phyloP scores from a whole-genome alignment of 2,888 invertebrate genomes.

The Ommatoiulus sabulosus region DNA sequence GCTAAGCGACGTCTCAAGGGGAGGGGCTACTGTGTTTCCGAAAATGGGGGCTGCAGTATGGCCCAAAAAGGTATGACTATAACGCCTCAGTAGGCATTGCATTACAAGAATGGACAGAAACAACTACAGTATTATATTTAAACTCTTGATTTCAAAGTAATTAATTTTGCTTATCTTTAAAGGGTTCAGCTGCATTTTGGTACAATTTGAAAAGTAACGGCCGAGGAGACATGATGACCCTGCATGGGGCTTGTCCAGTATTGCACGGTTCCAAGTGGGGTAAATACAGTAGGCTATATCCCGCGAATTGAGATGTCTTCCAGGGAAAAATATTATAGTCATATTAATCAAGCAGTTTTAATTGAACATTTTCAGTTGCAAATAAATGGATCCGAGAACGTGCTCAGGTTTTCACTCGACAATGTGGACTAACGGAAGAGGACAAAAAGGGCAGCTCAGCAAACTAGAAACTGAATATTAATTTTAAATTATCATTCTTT shows the following conservation, averaged over 20 bases:
- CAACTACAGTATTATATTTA: neutral
- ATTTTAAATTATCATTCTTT: constrained; percentile 10
- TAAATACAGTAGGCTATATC: constrained; percentile 64
- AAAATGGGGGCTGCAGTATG: constrained; percentile 63
- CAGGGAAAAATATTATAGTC: neutral
- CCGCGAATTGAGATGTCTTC: neutral
- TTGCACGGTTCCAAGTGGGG: constrained; percentile 70
- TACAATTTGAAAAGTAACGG: constrained; percentile 68
- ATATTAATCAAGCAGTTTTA: neutral
- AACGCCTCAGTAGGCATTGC: neutral
- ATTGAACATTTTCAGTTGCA: constrained; percentile 63
- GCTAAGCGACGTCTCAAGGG: constrained; percentile 63
- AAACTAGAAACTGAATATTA: neutral
- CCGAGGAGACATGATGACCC: constrained; percentile 66
- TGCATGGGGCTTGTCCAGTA: constrained; percentile 71
- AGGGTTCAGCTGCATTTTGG: constrained; percentile 70
- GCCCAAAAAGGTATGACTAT: constrained; percentile 61
- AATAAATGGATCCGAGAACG: constrained; percentile 72
- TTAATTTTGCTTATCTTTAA: neutral
- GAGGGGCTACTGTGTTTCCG: constrained; percentile 65
- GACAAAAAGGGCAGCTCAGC: constrained; percentile 44
- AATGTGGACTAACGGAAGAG: constrained; percentile 62
- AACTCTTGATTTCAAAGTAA: neutral
- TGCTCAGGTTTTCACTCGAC: constrained; percentile 68
- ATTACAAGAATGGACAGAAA: neutral